A percentile compares a stretch with the other conserved stretches of the same genome.
Conservation (phyloP, 1,140 invertebrate genomes). For the Drosophila pachea region DNA sequence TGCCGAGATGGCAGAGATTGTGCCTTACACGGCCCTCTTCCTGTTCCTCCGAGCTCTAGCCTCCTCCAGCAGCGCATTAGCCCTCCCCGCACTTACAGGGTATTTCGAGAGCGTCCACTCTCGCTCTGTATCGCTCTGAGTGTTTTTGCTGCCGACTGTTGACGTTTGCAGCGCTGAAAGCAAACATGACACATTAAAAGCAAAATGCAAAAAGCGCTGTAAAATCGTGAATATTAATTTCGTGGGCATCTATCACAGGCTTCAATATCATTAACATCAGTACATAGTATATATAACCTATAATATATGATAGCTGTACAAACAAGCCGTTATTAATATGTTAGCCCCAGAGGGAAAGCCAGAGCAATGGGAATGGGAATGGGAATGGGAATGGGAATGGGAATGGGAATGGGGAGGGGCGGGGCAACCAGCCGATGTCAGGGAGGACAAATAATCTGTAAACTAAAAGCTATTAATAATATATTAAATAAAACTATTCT, state of each 20-base stretch:
- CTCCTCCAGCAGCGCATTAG: not conserved
- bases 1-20: too few relatives aligned
- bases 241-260: not conserved
- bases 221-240: conserved; percentile 1
- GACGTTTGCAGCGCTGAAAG: not conserved
- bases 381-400: not conserved
- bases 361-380: not conserved
- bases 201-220: not conserved
- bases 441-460: too few relatives aligned
- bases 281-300: conserved; percentile 9
- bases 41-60: not conserved
- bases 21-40: not conserved
- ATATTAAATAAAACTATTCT: not conserved
- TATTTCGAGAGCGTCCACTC: not conserved
- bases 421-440: too few relatives aligned
- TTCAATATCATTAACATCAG: conserved; percentile 11
- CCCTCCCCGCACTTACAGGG: not conserved
- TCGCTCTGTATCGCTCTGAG: not conserved
- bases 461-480: not conserved
- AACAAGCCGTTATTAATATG: conserved; percentile 29
- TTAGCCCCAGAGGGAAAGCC: conserved; percentile 9
- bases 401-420: too few relatives aligned
- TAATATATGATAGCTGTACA: conserved; percentile 18
- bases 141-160: conserved; percentile 3
- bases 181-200: conserved; percentile 14